phyloP scores from a whole-genome alignment of 53 echinoderm and acorn worm genomes.

The Stichopus horrens region DNA sequence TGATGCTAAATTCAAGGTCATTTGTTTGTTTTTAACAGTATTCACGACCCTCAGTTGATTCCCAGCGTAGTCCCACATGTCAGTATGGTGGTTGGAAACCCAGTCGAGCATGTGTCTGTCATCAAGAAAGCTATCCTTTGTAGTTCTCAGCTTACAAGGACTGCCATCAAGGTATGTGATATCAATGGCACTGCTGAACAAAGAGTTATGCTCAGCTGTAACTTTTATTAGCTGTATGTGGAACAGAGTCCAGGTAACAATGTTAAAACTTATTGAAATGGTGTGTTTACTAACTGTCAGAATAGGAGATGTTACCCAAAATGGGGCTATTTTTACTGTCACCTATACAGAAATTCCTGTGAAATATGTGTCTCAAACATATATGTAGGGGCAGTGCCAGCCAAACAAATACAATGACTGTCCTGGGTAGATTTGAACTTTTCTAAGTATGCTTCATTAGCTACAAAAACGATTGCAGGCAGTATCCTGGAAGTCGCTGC shows the following conservation, averaged over 20 bases:
- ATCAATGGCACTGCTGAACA: background rate
- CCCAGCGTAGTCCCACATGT: constrained; percentile 84
- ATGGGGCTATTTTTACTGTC: no score
- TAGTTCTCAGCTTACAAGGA: constrained; percentile 78
- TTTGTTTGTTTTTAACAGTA: constrained; percentile 58
- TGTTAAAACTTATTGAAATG: background rate
- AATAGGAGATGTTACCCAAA: no score
- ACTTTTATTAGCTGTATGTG: background rate
- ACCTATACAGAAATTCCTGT: no score
- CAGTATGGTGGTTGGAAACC: constrained; percentile 83
- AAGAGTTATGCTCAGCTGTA: background rate
- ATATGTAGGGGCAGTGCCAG: no score
- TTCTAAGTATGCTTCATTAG: no score
- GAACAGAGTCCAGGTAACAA: background rate
- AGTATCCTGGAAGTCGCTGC: no score
- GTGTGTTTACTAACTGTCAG: no score
- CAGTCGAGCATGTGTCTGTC: constrained; percentile 73
- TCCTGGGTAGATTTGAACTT: no score
- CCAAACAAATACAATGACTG: no score
- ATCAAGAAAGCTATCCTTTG: constrained; percentile 92
- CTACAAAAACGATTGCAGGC: no score
- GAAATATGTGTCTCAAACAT: no score
- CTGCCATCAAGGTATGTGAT: constrained; percentile 74
- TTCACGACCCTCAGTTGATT: constrained; percentile 85
- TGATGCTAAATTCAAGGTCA: no score